Evolutionary conservation across 1,140 invertebrate genomes (phyloP).

Genomic region (Latrodectus geometricus): DNA sequence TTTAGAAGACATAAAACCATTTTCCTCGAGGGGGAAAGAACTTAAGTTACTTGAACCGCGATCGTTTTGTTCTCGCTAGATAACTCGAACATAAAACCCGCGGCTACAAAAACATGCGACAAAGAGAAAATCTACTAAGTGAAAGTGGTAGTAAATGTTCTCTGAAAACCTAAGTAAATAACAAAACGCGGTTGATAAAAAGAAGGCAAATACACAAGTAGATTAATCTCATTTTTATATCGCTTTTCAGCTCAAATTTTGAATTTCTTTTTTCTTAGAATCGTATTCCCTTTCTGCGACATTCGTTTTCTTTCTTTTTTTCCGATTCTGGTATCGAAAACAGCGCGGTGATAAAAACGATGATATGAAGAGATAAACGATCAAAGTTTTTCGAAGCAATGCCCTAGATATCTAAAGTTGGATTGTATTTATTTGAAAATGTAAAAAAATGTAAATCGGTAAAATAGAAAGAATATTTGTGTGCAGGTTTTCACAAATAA

Average conservation of each 20-base stretch:
- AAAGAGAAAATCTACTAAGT: constrained; percentile 42
- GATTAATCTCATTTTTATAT: constrained; percentile 49
- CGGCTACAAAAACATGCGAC: constrained; percentile 40
- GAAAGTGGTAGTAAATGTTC: constrained; percentile 43
- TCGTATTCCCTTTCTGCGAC: neutral
- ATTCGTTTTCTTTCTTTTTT: too few species aligned
- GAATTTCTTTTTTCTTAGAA: constrained; percentile 15
- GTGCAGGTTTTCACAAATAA: too few species aligned
- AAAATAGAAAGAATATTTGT: too few species aligned
- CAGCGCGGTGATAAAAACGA: too few species aligned
- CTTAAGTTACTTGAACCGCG: constrained; percentile 33
- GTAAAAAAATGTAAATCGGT: too few species aligned
- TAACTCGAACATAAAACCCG: constrained; percentile 53
- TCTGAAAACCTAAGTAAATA: constrained; percentile 32
- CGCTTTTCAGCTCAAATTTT: constrained; percentile 20
- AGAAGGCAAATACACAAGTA: constrained; percentile 18
- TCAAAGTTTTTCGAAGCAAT: too few species aligned
- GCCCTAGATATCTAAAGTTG: too few species aligned
- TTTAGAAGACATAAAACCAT: constrained; percentile 53
- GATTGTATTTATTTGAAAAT: too few species aligned
- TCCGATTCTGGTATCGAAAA: too few species aligned
- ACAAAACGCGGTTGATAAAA: constrained; percentile 44
- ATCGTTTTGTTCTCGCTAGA: constrained; percentile 52
- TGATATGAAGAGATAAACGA: too few species aligned
- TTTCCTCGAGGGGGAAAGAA: constrained; percentile 43